Evolutionary conservation across 2,888 invertebrate species (phyloP).

Genomic region (Copidosoma aretas): DNA sequence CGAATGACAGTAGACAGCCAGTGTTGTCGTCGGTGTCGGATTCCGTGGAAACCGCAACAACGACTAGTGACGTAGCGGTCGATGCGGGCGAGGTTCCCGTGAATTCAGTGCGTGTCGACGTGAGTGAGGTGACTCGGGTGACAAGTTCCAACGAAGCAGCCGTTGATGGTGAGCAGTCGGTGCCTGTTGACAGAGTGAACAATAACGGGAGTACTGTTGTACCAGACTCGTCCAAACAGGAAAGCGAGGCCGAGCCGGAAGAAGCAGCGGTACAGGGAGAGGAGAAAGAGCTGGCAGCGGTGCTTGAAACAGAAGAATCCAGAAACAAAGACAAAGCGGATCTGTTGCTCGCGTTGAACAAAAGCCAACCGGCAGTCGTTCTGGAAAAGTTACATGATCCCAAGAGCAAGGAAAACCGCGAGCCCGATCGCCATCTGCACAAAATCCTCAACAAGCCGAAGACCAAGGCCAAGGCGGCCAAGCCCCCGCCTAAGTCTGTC

Average conservation of each 20-base stretch:
- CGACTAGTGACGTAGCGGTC: not conserved
- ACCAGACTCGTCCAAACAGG: not conserved
- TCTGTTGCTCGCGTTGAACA: not conserved
- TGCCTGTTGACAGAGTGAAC: too few relatives aligned
- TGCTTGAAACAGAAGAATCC: not conserved
- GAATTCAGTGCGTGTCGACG: not conserved
- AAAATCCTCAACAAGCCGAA: slow-evolving; percentile 45
- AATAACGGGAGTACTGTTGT: not conserved
- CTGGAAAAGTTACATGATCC: slow-evolving; percentile 42
- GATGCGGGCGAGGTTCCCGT: not conserved
- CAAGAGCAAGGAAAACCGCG: not conserved
- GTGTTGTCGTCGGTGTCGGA: too few relatives aligned
- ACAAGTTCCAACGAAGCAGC: not conserved
- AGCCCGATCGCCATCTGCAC: slow-evolving; percentile 40
- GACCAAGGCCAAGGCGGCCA: slow-evolving; percentile 42
- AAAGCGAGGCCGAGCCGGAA: not conserved
- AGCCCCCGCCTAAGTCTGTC: not conserved
- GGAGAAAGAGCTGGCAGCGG: not conserved
- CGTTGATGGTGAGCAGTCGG: not conserved
- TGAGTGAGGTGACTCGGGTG: not conserved
- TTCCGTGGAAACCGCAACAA: not conserved
- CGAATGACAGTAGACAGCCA: not conserved
- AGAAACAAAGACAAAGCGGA: not conserved
- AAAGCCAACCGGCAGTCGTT: slow-evolving; percentile 41
- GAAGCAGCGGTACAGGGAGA: not conserved